A percentile compares a stretch with the other conserved stretches of the same genome.
Conservation (phyloP, 2,797 vertebrate genomes). For the Halcyon leucocephala region DNA sequence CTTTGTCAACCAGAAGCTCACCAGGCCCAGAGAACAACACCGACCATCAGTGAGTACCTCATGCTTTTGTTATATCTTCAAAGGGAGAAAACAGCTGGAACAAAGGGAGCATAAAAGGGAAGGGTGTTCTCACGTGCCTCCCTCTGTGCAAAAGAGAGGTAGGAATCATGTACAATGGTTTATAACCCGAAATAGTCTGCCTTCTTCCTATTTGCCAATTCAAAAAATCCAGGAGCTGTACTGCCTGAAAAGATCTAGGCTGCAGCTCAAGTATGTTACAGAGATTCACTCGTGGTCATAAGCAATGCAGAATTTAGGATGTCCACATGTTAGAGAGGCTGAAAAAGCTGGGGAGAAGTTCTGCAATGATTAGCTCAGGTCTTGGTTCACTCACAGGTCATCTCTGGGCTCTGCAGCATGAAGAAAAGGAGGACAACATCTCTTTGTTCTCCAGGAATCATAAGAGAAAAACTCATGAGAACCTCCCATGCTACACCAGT, state of each 20-base stretch:
- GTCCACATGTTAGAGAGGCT: neutral
- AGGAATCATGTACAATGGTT: neutral
- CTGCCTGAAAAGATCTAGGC: neutral
- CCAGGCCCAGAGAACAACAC: conserved; percentile 2
- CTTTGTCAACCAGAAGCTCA: neutral
- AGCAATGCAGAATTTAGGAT: neutral
- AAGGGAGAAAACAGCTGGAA: neutral
- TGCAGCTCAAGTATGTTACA: neutral
- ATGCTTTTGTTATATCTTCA: neutral
- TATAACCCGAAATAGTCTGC: neutral
- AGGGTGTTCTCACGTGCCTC: neutral
- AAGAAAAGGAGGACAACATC: neutral
- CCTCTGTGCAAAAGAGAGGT: neutral
- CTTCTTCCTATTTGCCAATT: neutral
- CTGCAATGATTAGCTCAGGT: neutral
- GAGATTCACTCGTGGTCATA: neutral
- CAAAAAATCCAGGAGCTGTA: neutral
- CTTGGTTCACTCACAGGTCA: neutral
- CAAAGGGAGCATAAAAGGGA: neutral
- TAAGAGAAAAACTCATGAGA: neutral
- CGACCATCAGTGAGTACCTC: conserved; percentile 68
- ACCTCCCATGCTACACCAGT: neutral
- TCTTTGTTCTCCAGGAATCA: neutral
- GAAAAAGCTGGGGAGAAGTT: neutral
- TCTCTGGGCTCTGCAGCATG: neutral